Evolutionary conservation across 2,888 invertebrate genomes (phyloP).

Genomic region (Brenthis hecate): DNA sequence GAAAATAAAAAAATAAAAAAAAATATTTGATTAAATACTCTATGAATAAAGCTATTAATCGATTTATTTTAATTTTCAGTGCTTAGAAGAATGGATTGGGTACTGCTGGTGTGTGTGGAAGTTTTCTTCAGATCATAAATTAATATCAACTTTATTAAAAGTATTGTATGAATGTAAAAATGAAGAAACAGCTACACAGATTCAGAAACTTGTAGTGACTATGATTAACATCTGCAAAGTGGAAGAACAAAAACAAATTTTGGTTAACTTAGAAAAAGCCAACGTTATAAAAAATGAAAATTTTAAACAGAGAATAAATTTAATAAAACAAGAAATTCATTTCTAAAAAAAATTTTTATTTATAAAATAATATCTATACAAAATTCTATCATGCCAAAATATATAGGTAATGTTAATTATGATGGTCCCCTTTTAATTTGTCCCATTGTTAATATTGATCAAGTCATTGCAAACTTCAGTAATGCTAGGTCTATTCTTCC

Average conservation of each 20-base stretch:
- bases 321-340: conserved; percentile 51
- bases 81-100: conserved; percentile 63
- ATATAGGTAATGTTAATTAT: conserved; percentile 25
- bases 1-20: no score
- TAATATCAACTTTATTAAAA: conserved; percentile 63
- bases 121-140: conserved; percentile 53
- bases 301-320: conserved; percentile 52
- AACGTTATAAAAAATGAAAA: conserved; percentile 44
- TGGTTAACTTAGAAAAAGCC: conserved; percentile 47
- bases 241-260: conserved; percentile 54
- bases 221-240: conserved; percentile 54
- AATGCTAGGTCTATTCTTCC: conserved; percentile 82
- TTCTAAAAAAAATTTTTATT: conserved; percentile 38
- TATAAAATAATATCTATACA: conserved; percentile 3
- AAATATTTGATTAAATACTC: no score
- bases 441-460: conserved; percentile 46
- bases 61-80: conserved; percentile 52
- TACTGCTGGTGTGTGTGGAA: conserved; percentile 71
- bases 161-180: conserved; percentile 57
- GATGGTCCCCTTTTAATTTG: conserved; percentile 12
- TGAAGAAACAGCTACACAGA: conserved; percentile 46
- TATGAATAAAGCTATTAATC: not conserved
- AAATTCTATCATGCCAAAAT: conserved; percentile 1
- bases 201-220: conserved; percentile 58
- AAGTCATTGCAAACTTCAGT: conserved; percentile 72